Evolutionary conservation across 2,113 vertebrate genomes (phyloP).

Genomic region (Cygnus atratus): DNA sequence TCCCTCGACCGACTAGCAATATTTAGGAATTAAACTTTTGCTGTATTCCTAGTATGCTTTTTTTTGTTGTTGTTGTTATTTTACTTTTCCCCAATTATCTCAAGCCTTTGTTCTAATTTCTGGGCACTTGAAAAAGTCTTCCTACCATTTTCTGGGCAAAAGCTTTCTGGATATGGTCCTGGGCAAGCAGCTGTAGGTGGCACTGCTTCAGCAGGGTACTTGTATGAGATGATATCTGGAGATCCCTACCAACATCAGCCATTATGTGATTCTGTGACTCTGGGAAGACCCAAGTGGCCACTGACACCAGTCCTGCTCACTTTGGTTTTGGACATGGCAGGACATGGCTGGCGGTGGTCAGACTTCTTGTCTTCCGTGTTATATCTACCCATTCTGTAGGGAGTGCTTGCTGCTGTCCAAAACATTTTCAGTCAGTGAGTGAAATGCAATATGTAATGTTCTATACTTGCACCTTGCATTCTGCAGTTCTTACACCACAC

Average conservation of each 20-base stretch:
- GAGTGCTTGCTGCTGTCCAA: neutral
- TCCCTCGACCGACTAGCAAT: no score
- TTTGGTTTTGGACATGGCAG: neutral
- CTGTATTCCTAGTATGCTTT: neutral
- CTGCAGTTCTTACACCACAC: neutral
- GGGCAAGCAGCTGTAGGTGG: neutral
- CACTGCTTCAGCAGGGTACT: neutral
- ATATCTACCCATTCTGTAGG: neutral
- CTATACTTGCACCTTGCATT: neutral
- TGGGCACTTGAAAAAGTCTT: conserved; percentile 41
- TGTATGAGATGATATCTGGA: neutral
- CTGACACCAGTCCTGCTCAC: neutral
- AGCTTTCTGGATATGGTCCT: neutral
- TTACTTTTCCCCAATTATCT: neutral
- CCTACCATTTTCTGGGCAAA: neutral
- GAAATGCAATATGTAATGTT: neutral
- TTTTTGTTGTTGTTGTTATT: neutral
- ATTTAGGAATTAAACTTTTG: conserved; percentile 6
- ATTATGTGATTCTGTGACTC: neutral
- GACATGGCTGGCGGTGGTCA: no score
- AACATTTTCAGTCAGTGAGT: neutral
- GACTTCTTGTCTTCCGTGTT: neutral
- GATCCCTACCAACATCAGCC: neutral
- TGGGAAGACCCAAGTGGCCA: neutral
- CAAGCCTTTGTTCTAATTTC: neutral